phyloP scores from a whole-genome alignment of 35 echinoderm and acorn worm species.

The Stichopus chloronotus region DNA sequence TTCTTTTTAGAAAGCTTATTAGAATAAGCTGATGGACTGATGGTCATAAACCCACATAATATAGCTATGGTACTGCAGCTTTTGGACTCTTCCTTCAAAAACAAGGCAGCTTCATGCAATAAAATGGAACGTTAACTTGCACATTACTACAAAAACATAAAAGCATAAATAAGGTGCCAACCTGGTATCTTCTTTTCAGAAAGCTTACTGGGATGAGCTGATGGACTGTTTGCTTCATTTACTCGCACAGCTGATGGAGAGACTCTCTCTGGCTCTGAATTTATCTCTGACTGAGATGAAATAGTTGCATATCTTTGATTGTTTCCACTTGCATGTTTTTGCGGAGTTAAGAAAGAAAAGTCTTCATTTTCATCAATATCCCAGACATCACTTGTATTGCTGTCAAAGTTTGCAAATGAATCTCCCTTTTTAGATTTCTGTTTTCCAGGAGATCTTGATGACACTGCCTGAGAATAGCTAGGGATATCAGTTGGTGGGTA shows the following conservation, averaged over 20 bases:
- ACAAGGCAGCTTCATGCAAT: no score
- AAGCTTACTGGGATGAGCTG: neutral
- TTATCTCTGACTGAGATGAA: neutral
- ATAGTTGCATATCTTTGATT: neutral
- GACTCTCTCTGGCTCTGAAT: constrained; percentile 8
- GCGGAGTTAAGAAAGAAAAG: constrained; percentile 36
- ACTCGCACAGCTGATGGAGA: neutral
- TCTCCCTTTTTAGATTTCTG: constrained; percentile 71
- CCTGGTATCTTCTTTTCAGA: constrained; percentile 19
- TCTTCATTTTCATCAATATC: constrained; percentile 83
- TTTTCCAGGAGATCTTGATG: constrained; percentile 58
- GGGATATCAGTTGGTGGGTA: constrained; percentile 70
- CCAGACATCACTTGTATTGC: constrained; percentile 87
- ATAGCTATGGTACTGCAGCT: no score
- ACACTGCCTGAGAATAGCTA: constrained; percentile 50
- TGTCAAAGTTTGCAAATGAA: constrained; percentile 87
- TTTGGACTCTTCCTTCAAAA: no score
- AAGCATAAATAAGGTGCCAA: neutral
- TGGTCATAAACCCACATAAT: no score
- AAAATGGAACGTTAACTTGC: no score
- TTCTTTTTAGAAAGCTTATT: no score
- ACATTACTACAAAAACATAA: neutral
- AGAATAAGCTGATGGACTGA: no score
- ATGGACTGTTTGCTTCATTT: neutral
- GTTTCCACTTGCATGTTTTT: neutral